Evolutionary conservation across 2,888 invertebrate genomes (phyloP), one percentile per base, ranked within the genome.

Genomic region (Halocaridina rubra): DNA sequence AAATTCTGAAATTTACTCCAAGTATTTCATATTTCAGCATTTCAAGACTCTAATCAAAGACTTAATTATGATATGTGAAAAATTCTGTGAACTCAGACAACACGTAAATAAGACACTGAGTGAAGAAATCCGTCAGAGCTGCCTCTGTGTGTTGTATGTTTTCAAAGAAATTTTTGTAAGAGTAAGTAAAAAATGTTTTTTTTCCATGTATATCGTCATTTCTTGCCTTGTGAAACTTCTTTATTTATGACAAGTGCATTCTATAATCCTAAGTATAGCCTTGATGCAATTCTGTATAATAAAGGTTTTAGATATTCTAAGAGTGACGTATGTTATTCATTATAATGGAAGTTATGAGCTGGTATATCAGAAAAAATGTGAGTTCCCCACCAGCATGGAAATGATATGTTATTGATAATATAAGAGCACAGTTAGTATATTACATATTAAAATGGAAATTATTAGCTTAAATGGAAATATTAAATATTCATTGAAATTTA

Each of bases 41-140:
- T 82, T 82, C 71, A 59, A 67, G n/a, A 19, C 33, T 16, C n/a
- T 82, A 13, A 33, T 82, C 22, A 82, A 82, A 39, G 82, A 82
- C n/a, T 76, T 82, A 8, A 59, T 67, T 22, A 22, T 82, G 8
- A 53, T 82, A 1, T 77, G 71, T 0, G 76, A 77, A 27, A 82
- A 82, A 32, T 75, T 82, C 29, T 71, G 71, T 71, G 82, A 82
- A 59, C 22, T 82, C 29, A 53, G 59, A 22, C 59, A 32, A 19
- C 82, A 77, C 30, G 22, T 82, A 39, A 57, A 59, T 19, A 27
- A 39, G 33, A 5, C 71, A 5, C 61, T 72, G 29, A 61, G 77
- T 4, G 82, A 82, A 29, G 82, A 82, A 32, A 32, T 82, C 3
- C 30, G 77, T 8, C 82, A 82, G 61, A 82, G 71, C 33, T 76